Percentiles rank a stretch among this genome's conserved stretches.
Evolutionary conservation across 2,797 vertebrate genomes (phyloP).

Genomic region (Sebastes baramenuke): DNA sequence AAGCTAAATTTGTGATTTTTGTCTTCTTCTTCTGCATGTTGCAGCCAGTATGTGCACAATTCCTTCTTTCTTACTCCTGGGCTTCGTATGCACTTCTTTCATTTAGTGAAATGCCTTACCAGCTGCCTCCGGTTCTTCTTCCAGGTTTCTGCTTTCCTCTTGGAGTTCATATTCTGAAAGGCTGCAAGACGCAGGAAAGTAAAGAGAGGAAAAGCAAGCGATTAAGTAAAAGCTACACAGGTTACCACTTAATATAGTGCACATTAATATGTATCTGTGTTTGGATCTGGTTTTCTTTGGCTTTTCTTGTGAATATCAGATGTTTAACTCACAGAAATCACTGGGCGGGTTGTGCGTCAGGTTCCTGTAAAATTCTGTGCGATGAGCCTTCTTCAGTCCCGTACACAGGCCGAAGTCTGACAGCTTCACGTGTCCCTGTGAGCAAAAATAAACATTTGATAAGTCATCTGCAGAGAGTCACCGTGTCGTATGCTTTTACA

Average conservation of each 20-base stretch:
- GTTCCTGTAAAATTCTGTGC: constrained; percentile 98
- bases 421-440: constrained; percentile 95
- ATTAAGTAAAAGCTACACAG: neutral
- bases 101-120: constrained; percentile 72
- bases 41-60: neutral
- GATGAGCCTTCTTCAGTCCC: constrained; percentile 97
- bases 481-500: neutral
- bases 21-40: neutral
- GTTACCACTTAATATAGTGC: neutral
- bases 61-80: neutral
- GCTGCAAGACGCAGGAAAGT: constrained; percentile 75
- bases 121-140: constrained; percentile 97
- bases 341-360: constrained; percentile 97
- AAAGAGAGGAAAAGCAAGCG: neutral
- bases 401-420: constrained; percentile 98
- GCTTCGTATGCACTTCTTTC: neutral
- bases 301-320: neutral
- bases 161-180: constrained; percentile 99
- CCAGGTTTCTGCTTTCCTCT: constrained; percentile 99
- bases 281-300: neutral
- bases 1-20: neutral
- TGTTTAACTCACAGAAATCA: constrained; percentile 92
- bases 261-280: neutral
- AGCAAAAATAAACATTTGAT: constrained; percentile 2
- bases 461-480: neutral